Conservation (phyloP, 2,888 invertebrate genomes). For the Heteropelma amictum region DNA sequence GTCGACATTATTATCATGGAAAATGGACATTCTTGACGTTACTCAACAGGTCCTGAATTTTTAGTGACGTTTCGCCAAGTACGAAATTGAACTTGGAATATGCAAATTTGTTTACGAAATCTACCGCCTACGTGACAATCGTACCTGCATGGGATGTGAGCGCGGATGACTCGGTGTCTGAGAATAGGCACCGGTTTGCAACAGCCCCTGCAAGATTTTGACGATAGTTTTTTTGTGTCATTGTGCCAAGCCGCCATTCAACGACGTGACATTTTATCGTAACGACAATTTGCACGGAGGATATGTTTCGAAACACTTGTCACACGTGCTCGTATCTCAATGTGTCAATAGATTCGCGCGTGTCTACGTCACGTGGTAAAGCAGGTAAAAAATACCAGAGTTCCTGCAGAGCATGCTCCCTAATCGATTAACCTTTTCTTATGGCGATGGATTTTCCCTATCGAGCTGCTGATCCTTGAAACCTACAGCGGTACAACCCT, state of each 20-base stretch:
- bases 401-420: conserved; percentile 43
- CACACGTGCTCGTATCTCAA: neutral
- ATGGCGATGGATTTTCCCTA: conserved; percentile 28
- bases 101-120: no score
- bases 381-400: conserved; percentile 57
- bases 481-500: conserved; percentile 58
- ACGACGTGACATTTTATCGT: neutral
- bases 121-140: conserved; percentile 37
- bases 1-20: no score
- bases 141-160: conserved; percentile 75
- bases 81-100: no score
- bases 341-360: conserved; percentile 62
- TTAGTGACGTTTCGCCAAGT: neutral
- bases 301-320: conserved; percentile 2
- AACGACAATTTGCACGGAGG: neutral
- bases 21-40: no score
- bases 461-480: conserved; percentile 9
- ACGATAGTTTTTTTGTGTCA: conserved; percentile 43
- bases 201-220: conserved; percentile 74
- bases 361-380: conserved; percentile 53
- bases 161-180: conserved; percentile 72
- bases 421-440: conserved; percentile 71
- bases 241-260: neutral
- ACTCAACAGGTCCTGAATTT: neutral
- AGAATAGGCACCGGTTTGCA: conserved; percentile 74